Conservation (phyloP, 2,113 vertebrate species). For the Hippocampus guttulatus region DNA sequence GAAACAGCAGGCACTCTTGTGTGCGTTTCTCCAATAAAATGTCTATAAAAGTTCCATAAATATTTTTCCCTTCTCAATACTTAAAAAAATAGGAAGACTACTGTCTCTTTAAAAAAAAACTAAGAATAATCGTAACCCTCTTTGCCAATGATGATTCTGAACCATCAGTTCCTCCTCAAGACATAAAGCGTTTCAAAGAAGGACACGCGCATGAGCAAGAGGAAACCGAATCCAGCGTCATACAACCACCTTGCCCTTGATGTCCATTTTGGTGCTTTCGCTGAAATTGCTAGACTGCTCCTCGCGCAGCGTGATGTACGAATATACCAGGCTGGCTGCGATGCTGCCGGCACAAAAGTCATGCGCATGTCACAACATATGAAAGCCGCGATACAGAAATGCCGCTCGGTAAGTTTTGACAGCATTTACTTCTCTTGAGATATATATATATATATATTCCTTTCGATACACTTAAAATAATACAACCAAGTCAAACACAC, state of each 20-base stretch:
- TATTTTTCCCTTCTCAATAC: neutral
- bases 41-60: neutral
- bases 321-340: constrained; percentile 92
- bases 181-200: neutral
- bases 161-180: neutral
- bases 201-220: neutral
- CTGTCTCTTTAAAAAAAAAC: neutral
- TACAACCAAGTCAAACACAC: no score
- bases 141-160: neutral
- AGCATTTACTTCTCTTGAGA: no score
- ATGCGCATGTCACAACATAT: neutral
- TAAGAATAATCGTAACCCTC: neutral
- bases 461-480: no score
- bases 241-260: constrained; percentile 68
- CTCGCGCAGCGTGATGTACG: constrained; percentile 92
- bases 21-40: neutral
- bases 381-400: neutral
- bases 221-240: constrained; percentile 55
- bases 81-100: neutral
- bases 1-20: neutral
- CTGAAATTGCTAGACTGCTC: constrained; percentile 80
- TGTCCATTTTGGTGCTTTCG: constrained; percentile 69
- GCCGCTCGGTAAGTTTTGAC: no score
- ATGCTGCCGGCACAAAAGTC: constrained; percentile 73
- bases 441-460: no score